A percentile compares a stretch with the other conserved stretches of the same genome.
These are phyloP conservation scores for Polyommatus icarus DNA, from an alignment of 2,888 invertebrate species.

Conservation along the genomic window DNA sequence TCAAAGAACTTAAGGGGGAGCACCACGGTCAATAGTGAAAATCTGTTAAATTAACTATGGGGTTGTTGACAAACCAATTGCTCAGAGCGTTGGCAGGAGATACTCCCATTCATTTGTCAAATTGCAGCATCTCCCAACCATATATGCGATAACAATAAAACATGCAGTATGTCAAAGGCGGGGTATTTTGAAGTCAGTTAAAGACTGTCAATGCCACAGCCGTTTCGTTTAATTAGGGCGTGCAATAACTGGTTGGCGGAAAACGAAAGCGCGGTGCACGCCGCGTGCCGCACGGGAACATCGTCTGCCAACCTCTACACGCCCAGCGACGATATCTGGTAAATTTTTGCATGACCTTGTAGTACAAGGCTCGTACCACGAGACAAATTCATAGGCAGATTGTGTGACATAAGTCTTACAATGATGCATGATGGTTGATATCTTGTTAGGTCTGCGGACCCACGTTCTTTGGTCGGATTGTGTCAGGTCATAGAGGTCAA, in stretches of 20 bases:
- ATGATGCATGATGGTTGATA: too few species aligned
- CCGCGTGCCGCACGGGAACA: constrained; percentile 41
- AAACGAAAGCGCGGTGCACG: constrained; percentile 43
- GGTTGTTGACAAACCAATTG: too few species aligned
- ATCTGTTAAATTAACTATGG: too few species aligned
- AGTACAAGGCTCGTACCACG: not conserved
- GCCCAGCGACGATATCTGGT: constrained; percentile 4
- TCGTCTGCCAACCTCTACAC: constrained; percentile 37
- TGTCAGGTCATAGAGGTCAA: too few species aligned
- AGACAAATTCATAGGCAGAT: too few species aligned
- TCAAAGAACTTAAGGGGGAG: too few species aligned
- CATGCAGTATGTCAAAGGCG: not conserved
- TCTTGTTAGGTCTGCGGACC: too few species aligned
- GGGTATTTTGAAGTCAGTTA: constrained; percentile 28
- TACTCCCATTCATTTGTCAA: not conserved
- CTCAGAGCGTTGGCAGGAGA: not conserved
- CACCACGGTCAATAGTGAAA: too few species aligned
- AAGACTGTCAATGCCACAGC: constrained; percentile 37
- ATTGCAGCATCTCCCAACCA: not conserved
- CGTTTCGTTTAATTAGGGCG: constrained; percentile 43
- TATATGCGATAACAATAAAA: not conserved
- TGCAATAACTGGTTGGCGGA: constrained; percentile 47
- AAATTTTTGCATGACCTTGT: not conserved
- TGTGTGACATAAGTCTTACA: too few species aligned
- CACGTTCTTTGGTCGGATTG: too few species aligned